Evolutionary conservation across 2,888 invertebrate species (phyloP), one percentile per base, ranked within the genome.

Genomic region (Gastrophysa polygoni): DNA sequence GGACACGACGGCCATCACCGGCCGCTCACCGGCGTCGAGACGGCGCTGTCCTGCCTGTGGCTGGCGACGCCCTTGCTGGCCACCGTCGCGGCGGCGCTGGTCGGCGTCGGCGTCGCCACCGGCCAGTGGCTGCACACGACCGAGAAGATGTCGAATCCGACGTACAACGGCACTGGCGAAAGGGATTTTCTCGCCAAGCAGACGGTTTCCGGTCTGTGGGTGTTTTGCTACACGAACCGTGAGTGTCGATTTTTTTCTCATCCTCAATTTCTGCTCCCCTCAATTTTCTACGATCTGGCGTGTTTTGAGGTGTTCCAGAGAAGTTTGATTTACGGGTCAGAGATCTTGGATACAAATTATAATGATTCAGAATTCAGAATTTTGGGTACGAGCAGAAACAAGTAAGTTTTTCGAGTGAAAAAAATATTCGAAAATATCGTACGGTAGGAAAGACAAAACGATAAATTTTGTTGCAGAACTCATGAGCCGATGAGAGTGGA

Each of bases 121-220:
- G 91, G 90, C 78, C 91, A 92, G 82, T 95, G 95, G 95, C 85
- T 95, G 20, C 89, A 91, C 71, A 93, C 93, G 2, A 90, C 93
- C 78, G 95, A 95, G 80, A 91, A 91, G 79, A 88, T 95, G 84
- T 87, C 89, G 61, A 92, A 91, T 81, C 87, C 88, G 10, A 83
- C 85, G 54, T 91, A 88, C 80, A 94, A 93, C 80, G 91, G 91
- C 5, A 91, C 93, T 0, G 89, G 87, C 7, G 89, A 88, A 68
- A 87, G 87, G 73, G 89, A 89, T 72, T 85, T 88, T 64, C 83
- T 89, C 34, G 87, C 89, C 59, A 92, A 91, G 77, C 85, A 88
- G 79, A 92, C 92, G 28, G 86, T 91, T 32, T 91, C 91, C n/a
- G 92, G 92, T 49, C 82, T 92, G 54, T 92, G 92, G 92, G 87